Percentiles rank a stretch among this genome's conserved stretches.
Evolutionary conservation across 1,140 invertebrate genomes (phyloP).

Genomic region (Drosophila lacertosa): DNA sequence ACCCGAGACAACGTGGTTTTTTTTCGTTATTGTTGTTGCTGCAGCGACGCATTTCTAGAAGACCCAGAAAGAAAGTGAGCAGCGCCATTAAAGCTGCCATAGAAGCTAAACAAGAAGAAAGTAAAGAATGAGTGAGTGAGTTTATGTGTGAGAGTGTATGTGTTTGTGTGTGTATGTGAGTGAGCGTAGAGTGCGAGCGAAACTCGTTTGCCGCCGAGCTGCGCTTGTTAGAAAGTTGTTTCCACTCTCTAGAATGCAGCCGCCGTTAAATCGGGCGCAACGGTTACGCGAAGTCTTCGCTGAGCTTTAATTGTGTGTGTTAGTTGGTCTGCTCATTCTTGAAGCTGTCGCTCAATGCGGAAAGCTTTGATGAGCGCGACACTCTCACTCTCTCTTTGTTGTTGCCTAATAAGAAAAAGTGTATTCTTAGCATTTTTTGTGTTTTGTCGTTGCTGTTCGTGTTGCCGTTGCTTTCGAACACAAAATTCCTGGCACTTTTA

Average conservation of each 20-base stretch:
- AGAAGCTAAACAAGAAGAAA: constrained; percentile 36
- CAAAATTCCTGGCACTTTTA: constrained; percentile 52
- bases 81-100: neutral
- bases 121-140: constrained; percentile 33
- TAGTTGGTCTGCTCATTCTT: constrained; percentile 28
- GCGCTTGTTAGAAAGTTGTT: constrained; percentile 52
- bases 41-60: constrained; percentile 43
- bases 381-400: constrained; percentile 29
- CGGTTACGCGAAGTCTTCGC: constrained; percentile 32
- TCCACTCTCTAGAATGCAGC: constrained; percentile 44
- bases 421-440: constrained; percentile 48
- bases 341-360: neutral
- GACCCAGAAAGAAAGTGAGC: constrained; percentile 55
- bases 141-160: neutral
- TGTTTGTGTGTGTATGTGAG: neutral
- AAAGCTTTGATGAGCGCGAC: constrained; percentile 23
- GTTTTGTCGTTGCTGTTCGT: constrained; percentile 16
- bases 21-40: constrained; percentile 14
- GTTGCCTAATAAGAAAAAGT: constrained; percentile 56
- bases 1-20: constrained; percentile 38
- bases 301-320: constrained; percentile 45
- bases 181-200: constrained; percentile 13
- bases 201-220: constrained; percentile 39
- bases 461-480: constrained; percentile 42
- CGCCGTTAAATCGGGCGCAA: constrained; percentile 17